Base-by-base conservation (phyloP, 1,140 invertebrate genomes). In the Amphibalanus amphitrite region DNA sequence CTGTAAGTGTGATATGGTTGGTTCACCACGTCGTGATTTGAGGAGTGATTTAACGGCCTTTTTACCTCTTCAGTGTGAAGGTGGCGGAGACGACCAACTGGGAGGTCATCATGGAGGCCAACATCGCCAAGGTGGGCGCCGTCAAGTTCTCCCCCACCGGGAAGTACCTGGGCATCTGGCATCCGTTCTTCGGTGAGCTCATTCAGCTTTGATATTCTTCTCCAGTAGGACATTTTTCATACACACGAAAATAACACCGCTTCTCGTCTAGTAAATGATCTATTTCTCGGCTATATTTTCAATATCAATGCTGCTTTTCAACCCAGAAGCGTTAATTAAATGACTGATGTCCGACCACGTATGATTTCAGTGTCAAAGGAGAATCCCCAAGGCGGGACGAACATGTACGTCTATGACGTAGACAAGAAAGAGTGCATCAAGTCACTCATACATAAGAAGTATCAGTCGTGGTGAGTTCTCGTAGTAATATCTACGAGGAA, bases 391-490 rank as follows among this genome's bases (percentile, higher is more conserved):
- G 65, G 65, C n/a, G n/a, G 8, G 1, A 10, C 65, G 26, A 67
- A 67, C n/a, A 67, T 67, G 65, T 28, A 28, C n/a, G 65, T 67
- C 65, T 28, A 67, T 67, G n/a, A 28, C 23, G 26, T 67, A n/a
- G 65, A 26, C 8, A 67, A 26, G 10, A 28, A 28, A 10, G 65
- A 67, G 28, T 28, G 65, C 65, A 26, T 67, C 65, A 67, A 67
- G 65, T 28, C n/a, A 8, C 65, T 67, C 26, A 67, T 25, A 8
- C 65, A 67, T 17, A 67, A 67, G 65, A 67, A 28, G 28, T 67
- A 28, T 17, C 65, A 67, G 65, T 28, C 65, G 0, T 67, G 65
- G 47, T 59, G 17, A 59, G 47, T 23, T 59, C 23, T 59, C 47
- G 1, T 20, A 6, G 6, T 6, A 6, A 38, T 17, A 17, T 38